These are phyloP conservation scores for Spinus pinus DNA, from an alignment of 2,797 vertebrate species.

Conservation along the genomic window DNA sequence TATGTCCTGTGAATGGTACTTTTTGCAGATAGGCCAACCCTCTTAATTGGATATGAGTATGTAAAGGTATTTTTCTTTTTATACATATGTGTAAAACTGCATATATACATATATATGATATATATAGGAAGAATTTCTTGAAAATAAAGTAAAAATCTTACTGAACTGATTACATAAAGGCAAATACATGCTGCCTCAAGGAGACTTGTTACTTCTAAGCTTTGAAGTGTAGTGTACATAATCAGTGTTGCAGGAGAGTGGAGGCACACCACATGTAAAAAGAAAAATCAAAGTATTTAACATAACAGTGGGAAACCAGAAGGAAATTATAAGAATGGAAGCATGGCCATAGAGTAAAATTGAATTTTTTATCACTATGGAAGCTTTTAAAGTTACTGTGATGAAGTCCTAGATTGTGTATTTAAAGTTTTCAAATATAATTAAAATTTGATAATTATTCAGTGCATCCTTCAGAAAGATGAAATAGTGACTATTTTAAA, in stretches of 20 bases:
- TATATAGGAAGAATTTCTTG: neutral
- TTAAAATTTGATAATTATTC: neutral
- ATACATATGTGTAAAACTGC: accelerated
- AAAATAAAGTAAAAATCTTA: neutral
- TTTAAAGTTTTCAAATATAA: neutral
- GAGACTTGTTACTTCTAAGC: neutral
- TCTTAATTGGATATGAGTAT: neutral
- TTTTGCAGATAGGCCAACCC: neutral
- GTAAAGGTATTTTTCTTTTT: neutral
- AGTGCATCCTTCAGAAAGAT: neutral
- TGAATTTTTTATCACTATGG: neutral
- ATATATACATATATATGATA: no score
- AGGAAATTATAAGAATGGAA: neutral
- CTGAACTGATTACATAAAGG: neutral
- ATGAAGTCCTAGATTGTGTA: neutral
- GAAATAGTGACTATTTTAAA: neutral
- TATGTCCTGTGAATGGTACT: neutral
- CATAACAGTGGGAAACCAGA: neutral
- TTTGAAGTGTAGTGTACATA: neutral
- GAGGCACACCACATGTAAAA: neutral
- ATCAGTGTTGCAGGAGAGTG: neutral
- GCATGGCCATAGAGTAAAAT: neutral
- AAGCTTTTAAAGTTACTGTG: neutral
- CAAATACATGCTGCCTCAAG: neutral
- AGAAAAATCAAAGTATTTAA: neutral